Evolutionary conservation across 1,140 invertebrate genomes (phyloP).

Genomic region (Fopius arisanus): DNA sequence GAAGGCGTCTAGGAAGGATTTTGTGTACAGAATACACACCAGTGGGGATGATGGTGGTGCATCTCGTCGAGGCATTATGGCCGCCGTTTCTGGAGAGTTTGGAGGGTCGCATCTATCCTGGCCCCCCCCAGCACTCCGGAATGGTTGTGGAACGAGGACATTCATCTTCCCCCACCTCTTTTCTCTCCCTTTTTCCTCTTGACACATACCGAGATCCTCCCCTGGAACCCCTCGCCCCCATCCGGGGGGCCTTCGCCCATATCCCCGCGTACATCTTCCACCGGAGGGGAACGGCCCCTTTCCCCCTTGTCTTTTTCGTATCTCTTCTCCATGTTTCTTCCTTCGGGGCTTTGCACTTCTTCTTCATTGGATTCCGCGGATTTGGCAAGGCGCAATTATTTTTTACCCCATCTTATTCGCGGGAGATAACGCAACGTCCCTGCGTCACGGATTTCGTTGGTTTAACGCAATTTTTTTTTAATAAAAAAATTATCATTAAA

Average conservation of each 20-base stretch:
- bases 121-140: slow-evolving; percentile 28
- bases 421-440: too few relatives aligned
- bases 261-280: not conserved
- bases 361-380: too few relatives aligned
- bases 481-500: too few relatives aligned
- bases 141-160: slow-evolving; percentile 58
- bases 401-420: too few relatives aligned
- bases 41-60: slow-evolving; percentile 44
- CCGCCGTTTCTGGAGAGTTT: slow-evolving; percentile 58
- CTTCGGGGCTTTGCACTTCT: too few relatives aligned
- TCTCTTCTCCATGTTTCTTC: not conserved
- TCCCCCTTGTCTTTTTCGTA: not conserved
- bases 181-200: slow-evolving; percentile 41
- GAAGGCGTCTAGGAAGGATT: slow-evolving; percentile 25
- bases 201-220: slow-evolving; percentile 32
- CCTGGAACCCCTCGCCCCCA: not conserved
- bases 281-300: not conserved
- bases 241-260: slow-evolving; percentile 35
- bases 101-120: slow-evolving; percentile 47
- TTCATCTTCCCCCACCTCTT: slow-evolving; percentile 58
- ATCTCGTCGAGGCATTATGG: slow-evolving; percentile 58
- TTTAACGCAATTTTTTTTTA: too few relatives aligned
- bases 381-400: too few relatives aligned
- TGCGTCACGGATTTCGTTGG: too few relatives aligned
- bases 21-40: slow-evolving; percentile 30